Conservation (phyloP, 2,113 vertebrate species). For the Malurus alboscapulatus region DNA sequence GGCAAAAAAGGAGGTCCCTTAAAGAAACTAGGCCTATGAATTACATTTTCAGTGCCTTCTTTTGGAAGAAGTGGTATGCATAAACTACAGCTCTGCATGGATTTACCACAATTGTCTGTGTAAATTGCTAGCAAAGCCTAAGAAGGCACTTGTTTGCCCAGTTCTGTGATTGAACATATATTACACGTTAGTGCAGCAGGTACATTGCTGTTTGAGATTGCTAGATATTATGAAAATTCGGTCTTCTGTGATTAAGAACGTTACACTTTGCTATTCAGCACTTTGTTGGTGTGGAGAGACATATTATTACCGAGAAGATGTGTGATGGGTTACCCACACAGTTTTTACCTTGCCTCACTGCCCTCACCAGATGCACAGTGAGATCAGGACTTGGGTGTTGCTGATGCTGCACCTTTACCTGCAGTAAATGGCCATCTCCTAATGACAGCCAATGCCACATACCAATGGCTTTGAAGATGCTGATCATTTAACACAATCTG, state of each 20-base stretch:
- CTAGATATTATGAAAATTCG: not conserved
- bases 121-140: not conserved
- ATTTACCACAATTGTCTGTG: not conserved
- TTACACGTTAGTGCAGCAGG: not conserved
- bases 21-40: not conserved
- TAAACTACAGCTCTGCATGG: not conserved
- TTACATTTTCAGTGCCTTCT: not conserved
- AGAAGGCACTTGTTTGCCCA: not conserved
- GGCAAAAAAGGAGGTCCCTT: not conserved
- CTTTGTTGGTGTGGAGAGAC: not conserved
- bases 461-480: not conserved
- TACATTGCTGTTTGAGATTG: not conserved
- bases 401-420: not conserved
- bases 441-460: not conserved
- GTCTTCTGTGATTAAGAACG: not conserved
- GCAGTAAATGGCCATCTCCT: not conserved
- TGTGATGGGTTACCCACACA: not conserved
- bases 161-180: not conserved
- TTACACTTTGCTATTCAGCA: not conserved
- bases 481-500: not conserved
- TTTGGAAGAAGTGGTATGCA: not conserved
- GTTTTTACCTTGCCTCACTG: not conserved
- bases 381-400: not conserved
- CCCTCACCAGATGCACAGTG: accelerated
- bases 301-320: not conserved